Evolutionary conservation across 2,888 invertebrate species (phyloP).

Genomic region (Lasioglossum figueresi): DNA sequence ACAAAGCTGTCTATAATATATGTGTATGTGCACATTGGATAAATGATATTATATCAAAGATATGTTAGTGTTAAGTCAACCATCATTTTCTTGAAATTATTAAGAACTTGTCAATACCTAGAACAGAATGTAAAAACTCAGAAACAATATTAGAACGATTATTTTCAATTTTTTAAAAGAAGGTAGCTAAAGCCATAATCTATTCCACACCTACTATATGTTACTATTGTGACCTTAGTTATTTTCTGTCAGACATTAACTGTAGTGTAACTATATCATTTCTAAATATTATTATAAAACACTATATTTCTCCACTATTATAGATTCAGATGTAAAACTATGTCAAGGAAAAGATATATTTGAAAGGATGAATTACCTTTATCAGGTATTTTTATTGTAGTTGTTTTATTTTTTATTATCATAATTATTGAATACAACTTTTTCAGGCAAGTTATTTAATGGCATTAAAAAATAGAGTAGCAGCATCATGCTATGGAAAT

Average conservation of each 20-base stretch:
- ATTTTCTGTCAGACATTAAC: background rate
- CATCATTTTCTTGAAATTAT: background rate
- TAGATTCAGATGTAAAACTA: conserved; percentile 82
- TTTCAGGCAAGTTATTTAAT: conserved; percentile 85
- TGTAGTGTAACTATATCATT: background rate
- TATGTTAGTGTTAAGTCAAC: background rate
- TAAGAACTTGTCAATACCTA: background rate
- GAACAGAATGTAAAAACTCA: too few species aligned
- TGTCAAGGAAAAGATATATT: conserved; percentile 89
- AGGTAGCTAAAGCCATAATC: background rate
- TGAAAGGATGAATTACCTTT: conserved; percentile 89
- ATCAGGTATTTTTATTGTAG: conserved; percentile 85
- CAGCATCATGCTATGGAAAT: conserved; percentile 86
- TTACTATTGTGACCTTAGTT: background rate
- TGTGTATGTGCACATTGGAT: too few species aligned
- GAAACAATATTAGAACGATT: too few species aligned
- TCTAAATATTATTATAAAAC: background rate
- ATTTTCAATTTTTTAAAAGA: background rate
- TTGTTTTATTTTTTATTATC: conserved; percentile 6
- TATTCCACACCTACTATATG: background rate
- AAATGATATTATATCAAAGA: background rate
- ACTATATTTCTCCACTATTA: conserved; percentile 22
- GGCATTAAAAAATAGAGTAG: conserved; percentile 81
- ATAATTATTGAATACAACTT: background rate
- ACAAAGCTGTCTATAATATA: too few species aligned